Evolutionary conservation across 2,888 invertebrate genomes (phyloP).

Genomic region (Amiota minor): DNA sequence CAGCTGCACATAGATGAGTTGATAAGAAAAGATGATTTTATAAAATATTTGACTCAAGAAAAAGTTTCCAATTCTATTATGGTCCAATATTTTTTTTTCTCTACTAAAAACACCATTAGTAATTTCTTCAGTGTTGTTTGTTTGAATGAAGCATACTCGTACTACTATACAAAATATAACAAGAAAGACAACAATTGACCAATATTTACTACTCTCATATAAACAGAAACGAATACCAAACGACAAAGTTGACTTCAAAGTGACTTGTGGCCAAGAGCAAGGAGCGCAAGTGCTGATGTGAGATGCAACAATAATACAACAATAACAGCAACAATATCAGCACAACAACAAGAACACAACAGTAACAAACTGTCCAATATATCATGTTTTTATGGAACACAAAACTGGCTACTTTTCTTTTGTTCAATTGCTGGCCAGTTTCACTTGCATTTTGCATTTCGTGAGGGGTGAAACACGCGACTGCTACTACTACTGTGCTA

Average conservation of each 20-base stretch:
- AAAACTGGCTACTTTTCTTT: conserved; percentile 34
- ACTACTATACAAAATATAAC: neutral
- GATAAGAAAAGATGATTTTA: too few species aligned
- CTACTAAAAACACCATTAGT: neutral
- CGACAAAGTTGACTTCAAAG: neutral
- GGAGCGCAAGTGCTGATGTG: neutral
- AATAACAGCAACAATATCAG: conserved; percentile 11
- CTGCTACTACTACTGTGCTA: conserved; percentile 22
- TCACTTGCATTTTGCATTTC: conserved; percentile 21
- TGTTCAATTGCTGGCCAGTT: conserved; percentile 18
- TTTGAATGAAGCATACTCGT: neutral
- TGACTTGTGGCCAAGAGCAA: conserved; percentile 19
- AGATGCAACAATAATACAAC: neutral
- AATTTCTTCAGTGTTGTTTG: too few species aligned
- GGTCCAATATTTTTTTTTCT: neutral
- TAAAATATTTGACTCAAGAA: too few species aligned
- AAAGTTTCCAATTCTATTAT: too few species aligned
- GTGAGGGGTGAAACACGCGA: neutral
- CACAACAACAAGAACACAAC: conserved; percentile 21
- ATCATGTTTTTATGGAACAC: conserved; percentile 57
- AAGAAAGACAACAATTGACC: conserved; percentile 6
- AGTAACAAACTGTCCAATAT: conserved; percentile 63
- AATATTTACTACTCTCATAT: conserved; percentile 11
- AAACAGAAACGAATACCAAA: neutral
- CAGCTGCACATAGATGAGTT: too few species aligned